Evolutionary conservation across 2,113 vertebrate species (phyloP).

Genomic region (Ovis aries): DNA sequence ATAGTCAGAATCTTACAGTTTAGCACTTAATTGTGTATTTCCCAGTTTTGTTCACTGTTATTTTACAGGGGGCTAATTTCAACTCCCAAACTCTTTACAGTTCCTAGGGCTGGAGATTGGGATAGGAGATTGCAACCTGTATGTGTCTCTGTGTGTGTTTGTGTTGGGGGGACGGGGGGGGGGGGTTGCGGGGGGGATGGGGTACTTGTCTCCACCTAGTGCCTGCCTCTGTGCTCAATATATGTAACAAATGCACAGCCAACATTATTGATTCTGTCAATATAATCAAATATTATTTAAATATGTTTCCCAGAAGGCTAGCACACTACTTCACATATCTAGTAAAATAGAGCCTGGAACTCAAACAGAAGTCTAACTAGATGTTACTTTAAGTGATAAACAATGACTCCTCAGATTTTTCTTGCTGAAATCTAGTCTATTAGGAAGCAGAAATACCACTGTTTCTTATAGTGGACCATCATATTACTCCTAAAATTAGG

Average conservation of each 20-base stretch:
- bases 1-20: not conserved
- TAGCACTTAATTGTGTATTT: not conserved
- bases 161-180: not conserved
- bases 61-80: not conserved
- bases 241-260: not conserved
- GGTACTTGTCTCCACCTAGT: not conserved
- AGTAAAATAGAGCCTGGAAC: not conserved
- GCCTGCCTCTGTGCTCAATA: not conserved
- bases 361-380: not conserved
- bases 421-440: not conserved
- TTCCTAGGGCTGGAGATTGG: not conserved
- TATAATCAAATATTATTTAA: not conserved
- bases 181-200: fast-evolving
- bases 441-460: not conserved
- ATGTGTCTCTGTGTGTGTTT: not conserved
- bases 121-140: not conserved
- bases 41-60: not conserved
- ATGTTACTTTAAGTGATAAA: not conserved
- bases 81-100: not conserved
- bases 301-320: not conserved
- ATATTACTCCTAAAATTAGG: not conserved
- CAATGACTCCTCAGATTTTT: not conserved
- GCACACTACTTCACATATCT: not conserved
- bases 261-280: not conserved
- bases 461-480: not conserved